A percentile compares a stretch with the other conserved stretches of the same genome.
phyloP scores from a whole-genome alignment of 2,888 invertebrate species.

The Embidobia sp. region DNA sequence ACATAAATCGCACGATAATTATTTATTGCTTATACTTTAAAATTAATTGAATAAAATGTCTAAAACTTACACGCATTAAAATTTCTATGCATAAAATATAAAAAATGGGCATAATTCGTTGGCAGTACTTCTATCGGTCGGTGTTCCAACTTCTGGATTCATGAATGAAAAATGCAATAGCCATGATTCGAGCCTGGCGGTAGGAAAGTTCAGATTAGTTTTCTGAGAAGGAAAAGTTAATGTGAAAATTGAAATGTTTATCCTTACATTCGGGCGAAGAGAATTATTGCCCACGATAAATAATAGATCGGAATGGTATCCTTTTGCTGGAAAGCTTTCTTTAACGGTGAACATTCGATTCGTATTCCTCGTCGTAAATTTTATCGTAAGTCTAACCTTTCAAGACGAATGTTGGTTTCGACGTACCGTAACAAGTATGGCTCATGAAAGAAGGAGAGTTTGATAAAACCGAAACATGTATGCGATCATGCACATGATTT shows the following conservation, averaged over 20 bases:
- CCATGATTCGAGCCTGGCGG: slow-evolving; percentile 31
- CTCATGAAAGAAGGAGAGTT: slow-evolving; percentile 21
- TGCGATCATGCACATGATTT: slow-evolving; percentile 56
- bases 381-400: slow-evolving; percentile 58
- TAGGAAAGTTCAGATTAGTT: slow-evolving; percentile 57
- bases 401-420: slow-evolving; percentile 56
- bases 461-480: slow-evolving; percentile 53
- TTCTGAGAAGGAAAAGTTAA: slow-evolving; percentile 54
- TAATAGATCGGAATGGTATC: slow-evolving; percentile 47
- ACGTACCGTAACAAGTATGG: slow-evolving; percentile 47
- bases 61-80: too few relatives aligned
- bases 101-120: too few relatives aligned
- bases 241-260: slow-evolving; percentile 59
- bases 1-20: too few relatives aligned
- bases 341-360: slow-evolving; percentile 56
- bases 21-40: too few relatives aligned
- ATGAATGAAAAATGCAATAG: slow-evolving; percentile 51
- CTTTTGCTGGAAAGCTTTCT: slow-evolving; percentile 43
- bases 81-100: too few relatives aligned
- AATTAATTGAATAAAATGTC: too few relatives aligned
- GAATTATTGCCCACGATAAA: slow-evolving; percentile 55
- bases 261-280: slow-evolving; percentile 41
- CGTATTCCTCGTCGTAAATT: slow-evolving; percentile 62
- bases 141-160: too few relatives aligned
- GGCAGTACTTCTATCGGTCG: too few relatives aligned